Base-by-base conservation (phyloP, 2,888 invertebrate species). In the Pandemis cinnamomeana region DNA sequence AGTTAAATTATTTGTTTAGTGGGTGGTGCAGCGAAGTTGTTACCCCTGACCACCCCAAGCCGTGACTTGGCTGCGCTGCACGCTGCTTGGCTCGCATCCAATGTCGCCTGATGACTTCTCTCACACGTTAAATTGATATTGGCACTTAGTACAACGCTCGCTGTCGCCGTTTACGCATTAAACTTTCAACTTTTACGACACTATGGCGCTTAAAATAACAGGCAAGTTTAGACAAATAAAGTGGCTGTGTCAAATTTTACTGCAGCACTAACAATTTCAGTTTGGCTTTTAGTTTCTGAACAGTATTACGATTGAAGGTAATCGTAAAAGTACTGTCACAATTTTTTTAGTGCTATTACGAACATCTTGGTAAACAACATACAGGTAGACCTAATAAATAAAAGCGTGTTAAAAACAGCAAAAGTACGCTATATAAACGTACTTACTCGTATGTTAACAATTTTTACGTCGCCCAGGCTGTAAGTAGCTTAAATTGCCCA, bases 71-170 rank as follows among this genome's bases (percentile, higher is more conserved):
- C 88, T 82, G 76, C 80, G 78, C 77, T 75, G 80, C 77, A 71
- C 71, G 76, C 76, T 76, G 73, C 78, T 87, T 90, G 90, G 90
- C 89, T 69, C 63, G 46, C 60, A 41, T 84, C 90, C 90, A 90
- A 84, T 66, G 63, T 71, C 78, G 80, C 81, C 83, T 89, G 89
- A 89, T 90, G 90, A 90, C 86, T 84, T 86, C 86, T 84, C 82
- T 81, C 81, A 81, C 88, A 87, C 89, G 85, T 87, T 87, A 88
- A 91, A 91, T 91, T 90, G 89, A 89, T 90, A 90, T 90, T 87
- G 88, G 86, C 87, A 88, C 88, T 90, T 88, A 88, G 86, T 80
- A 81, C 83, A 80, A 80, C 80, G 81, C 80, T 82, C 81, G 77
- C 78, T 84, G 82, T 84, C 84, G 80, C 80, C 81, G 84, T 85